A percentile compares a stretch with the other conserved stretches of the same genome.
These are phyloP conservation scores for Bradypus variegatus DNA, from an alignment of 2,797 vertebrate species.

Conservation along the genomic window DNA sequence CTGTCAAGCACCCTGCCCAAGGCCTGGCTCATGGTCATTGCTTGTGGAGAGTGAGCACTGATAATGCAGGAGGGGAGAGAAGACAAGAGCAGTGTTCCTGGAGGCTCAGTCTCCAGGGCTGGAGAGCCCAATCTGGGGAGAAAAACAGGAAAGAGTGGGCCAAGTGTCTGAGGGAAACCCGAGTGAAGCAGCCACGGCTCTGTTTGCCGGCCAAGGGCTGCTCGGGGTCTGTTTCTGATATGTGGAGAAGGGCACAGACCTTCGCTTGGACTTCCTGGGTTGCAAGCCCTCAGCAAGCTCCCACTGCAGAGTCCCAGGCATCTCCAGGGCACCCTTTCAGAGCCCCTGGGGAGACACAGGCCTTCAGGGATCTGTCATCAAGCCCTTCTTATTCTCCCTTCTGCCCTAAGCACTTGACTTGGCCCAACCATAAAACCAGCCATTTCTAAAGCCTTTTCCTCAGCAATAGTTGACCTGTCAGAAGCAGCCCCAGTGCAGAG, in stretches of 20 bases:
- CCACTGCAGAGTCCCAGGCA: accelerated
- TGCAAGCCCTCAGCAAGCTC: no score
- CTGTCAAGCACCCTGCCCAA: accelerated
- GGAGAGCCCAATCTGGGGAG: background rate
- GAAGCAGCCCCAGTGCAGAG: background rate
- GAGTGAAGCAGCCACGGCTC: background rate
- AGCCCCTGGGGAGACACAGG: background rate
- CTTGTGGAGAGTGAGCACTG: background rate
- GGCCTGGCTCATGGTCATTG: background rate
- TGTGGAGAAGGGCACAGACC: background rate
- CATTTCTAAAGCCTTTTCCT: background rate
- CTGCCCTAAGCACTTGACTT: background rate
- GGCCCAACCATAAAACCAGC: background rate
- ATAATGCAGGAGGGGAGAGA: background rate
- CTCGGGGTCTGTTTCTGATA: background rate
- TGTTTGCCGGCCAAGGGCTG: background rate
- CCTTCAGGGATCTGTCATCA: background rate
- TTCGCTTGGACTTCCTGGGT: accelerated
- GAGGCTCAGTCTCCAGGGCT: background rate
- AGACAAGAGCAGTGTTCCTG: no score
- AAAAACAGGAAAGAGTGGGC: background rate
- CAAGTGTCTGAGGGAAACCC: accelerated
- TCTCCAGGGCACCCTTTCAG: background rate
- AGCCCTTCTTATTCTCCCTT: background rate
- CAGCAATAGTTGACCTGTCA: no score